Conservation (phyloP, 2,888 invertebrate species). For the Diploptera punctata region DNA sequence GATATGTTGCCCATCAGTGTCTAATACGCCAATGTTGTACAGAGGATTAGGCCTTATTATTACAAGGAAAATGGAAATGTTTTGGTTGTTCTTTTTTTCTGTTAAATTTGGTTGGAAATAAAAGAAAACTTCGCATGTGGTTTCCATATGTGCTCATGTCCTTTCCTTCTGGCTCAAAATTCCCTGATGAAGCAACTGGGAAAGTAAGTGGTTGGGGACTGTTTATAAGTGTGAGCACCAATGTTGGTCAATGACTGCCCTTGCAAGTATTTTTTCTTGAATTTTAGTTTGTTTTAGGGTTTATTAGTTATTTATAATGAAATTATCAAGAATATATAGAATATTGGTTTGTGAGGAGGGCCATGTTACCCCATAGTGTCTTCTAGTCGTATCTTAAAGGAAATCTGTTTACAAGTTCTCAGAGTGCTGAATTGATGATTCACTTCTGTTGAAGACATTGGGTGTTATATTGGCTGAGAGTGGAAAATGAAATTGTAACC, state of each 20-base stretch:
- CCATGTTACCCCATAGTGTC: neutral
- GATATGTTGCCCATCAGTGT: slow-evolving; percentile 32
- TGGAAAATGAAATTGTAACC: slow-evolving; percentile 16
- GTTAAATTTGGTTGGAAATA: slow-evolving; percentile 36
- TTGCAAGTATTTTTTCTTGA: neutral
- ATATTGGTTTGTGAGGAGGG: neutral
- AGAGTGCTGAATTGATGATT: neutral
- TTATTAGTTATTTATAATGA: neutral
- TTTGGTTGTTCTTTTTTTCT: slow-evolving; percentile 32
- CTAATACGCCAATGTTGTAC: slow-evolving; percentile 31
- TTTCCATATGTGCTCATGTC: slow-evolving; percentile 30
- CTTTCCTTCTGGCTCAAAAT: slow-evolving; percentile 27
- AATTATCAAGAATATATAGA: neutral
- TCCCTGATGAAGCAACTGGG: neutral
- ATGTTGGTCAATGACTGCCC: neutral
- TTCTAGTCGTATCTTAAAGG: slow-evolving; percentile 11
- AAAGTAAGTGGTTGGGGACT: neutral
- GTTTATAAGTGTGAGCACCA: slow-evolving; percentile 1
- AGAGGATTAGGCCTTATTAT: slow-evolving; percentile 33
- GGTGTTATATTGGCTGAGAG: neutral
- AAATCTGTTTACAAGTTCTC: neutral
- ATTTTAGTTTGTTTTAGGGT: neutral
- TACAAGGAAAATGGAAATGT: slow-evolving; percentile 33
- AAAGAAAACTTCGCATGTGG: slow-evolving; percentile 32
- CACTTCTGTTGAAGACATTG: neutral